Base-by-base conservation (phyloP, 2,797 vertebrate species). In the Clarias fuscus region DNA sequence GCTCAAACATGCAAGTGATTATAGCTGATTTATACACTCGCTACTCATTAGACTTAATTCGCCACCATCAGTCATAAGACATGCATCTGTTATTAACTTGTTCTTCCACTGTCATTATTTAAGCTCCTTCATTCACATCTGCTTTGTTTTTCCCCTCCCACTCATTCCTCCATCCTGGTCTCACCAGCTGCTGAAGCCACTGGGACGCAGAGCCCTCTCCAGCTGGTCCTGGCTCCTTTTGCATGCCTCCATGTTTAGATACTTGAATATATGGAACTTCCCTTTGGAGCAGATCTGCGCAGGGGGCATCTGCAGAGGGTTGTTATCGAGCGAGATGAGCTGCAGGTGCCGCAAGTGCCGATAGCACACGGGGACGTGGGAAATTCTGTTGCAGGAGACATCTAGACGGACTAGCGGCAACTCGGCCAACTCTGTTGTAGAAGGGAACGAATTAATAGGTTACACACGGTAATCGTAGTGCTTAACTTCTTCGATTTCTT, bases 191-290 rank as follows among this genome's bases (percentile, higher is more conserved):
- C 94, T 96, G 27, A 97, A 97, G 68, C 94, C 94, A 0, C 95
- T 93, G 78, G 96, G 95, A 27, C 96, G 93, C 56, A 94, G 92
- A 79, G 94, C 94, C 78, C 94, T 94, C 88, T 95, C 94, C 88
- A 96, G 90, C 89, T 96, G 96, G n/a, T 96, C 95, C 67, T 95
- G 93, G 89, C 90, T 86, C 82, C 94, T 91, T 91, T 95, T 96
- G 90, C 96, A 95, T 84, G 96, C 95, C 91, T 97, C 97, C 87
- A 96, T 95, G 87, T 97, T 96, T 87, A 98, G 95, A 91, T 96
- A 97, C 92, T 98, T 98, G 88, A 97, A 98, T 91, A 98, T 97
- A 91, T 98, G 97, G 85, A 97, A 95, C 88, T 97, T 97, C 85
- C 97, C 97, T 90, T 97, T 97, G 89, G 97, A 94, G 92, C 97